These are phyloP conservation scores for Ophthalmolycus amberensis DNA, from an alignment of 2,113 vertebrate genomes.

Conservation along the genomic window DNA sequence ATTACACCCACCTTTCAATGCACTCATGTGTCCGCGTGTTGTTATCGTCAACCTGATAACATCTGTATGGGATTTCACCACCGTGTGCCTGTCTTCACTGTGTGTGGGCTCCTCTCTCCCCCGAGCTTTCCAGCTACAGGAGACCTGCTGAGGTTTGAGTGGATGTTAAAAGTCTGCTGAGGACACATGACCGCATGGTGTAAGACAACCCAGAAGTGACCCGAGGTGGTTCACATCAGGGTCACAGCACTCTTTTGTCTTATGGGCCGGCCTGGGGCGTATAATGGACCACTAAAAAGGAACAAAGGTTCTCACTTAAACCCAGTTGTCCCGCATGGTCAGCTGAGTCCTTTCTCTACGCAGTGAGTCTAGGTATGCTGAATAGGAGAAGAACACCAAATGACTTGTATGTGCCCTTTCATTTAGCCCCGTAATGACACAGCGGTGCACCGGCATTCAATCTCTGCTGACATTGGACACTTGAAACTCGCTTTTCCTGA, in stretches of 20 bases:
- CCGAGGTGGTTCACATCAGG: slow-evolving; percentile 62
- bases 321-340: slow-evolving; percentile 39
- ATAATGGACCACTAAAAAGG: slow-evolving; percentile 54
- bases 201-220: slow-evolving; percentile 57
- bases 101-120: slow-evolving; percentile 54
- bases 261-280: slow-evolving; percentile 20
- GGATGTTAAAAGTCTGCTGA: slow-evolving; percentile 43
- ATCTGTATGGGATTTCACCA: slow-evolving; percentile 42
- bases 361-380: slow-evolving; percentile 54
- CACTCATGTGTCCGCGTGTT: not conserved
- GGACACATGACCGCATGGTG: slow-evolving; percentile 45
- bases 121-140: slow-evolving; percentile 28
- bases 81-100: not conserved
- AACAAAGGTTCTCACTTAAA: slow-evolving; percentile 72
- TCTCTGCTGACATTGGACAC: slow-evolving; percentile 38
- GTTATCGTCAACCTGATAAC: slow-evolving; percentile 35
- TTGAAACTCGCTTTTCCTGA: slow-evolving; percentile 44
- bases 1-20: slow-evolving; percentile 19
- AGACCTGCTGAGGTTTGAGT: slow-evolving; percentile 42
- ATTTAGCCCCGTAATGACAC: slow-evolving; percentile 70
- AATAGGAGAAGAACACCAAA: slow-evolving; percentile 55
- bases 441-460: slow-evolving; percentile 31
- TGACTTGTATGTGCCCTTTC: slow-evolving; percentile 50
- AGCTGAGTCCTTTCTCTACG: slow-evolving; percentile 59
- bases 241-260: slow-evolving; percentile 66